Conservation (phyloP, 2,888 invertebrate species). For the Panopea generosa region DNA sequence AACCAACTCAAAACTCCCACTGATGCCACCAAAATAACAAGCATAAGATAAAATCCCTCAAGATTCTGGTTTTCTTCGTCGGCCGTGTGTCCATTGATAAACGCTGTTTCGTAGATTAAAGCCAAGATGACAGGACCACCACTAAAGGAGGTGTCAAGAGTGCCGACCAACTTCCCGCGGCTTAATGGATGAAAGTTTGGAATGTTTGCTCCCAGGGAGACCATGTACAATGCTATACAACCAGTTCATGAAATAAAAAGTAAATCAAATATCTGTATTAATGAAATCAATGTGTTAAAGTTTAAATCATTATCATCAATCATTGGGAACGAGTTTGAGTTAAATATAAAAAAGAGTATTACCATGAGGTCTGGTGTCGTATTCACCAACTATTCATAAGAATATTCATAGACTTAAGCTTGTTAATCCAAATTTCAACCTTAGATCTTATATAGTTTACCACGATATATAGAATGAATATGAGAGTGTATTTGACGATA, state of each 20-base stretch:
- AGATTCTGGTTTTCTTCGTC: conserved; percentile 69
- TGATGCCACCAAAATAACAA: conserved; percentile 56
- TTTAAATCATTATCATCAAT: too few species aligned
- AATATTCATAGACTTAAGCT: too few species aligned
- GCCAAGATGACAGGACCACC: conserved; percentile 69
- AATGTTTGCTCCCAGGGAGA: conserved; percentile 64
- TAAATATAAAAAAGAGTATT: too few species aligned
- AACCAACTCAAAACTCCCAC: conserved; percentile 30
- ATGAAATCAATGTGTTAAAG: too few species aligned
- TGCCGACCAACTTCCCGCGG: conserved; percentile 68
- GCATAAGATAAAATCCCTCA: conserved; percentile 66
- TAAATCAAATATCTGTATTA: too few species aligned
- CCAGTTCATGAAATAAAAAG: conserved; percentile 66
- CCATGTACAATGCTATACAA: conserved; percentile 71
- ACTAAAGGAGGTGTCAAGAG: conserved; percentile 70
- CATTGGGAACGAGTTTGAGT: too few species aligned
- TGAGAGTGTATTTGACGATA: too few species aligned
- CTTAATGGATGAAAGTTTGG: conserved; percentile 66
- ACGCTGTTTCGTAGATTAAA: conserved; percentile 62
- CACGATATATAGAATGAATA: too few species aligned
- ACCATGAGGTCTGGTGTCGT: too few species aligned
- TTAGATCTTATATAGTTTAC: too few species aligned
- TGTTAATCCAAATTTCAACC: too few species aligned
- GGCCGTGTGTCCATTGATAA: conserved; percentile 54
- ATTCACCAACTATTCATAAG: too few species aligned